Conservation (phyloP, 1,140 invertebrate species). For the Zaprionus gabonicus region DNA sequence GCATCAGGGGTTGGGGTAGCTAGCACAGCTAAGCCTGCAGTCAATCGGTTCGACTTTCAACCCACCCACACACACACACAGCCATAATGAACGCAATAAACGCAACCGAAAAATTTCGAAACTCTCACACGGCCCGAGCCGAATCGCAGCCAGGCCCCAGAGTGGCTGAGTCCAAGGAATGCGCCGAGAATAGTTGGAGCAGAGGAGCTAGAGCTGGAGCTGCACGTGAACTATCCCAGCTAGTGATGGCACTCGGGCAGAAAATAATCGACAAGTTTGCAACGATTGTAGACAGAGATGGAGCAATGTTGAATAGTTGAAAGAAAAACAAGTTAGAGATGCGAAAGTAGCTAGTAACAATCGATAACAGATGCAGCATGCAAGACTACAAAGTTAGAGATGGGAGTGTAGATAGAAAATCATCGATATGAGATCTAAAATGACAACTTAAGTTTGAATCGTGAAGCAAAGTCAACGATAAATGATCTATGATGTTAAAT, state of each 20-base stretch:
- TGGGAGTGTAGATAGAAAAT: not conserved
- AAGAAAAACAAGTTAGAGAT: not conserved
- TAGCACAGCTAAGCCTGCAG: conserved; percentile 29
- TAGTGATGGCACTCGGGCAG: not conserved
- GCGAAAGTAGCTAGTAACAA: not conserved
- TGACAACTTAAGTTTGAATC: too few species aligned
- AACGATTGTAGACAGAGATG: not conserved
- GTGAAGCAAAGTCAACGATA: too few species aligned
- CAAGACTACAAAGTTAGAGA: not conserved
- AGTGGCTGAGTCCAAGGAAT: conserved; percentile 6
- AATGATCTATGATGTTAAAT: too few species aligned
- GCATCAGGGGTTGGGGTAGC: conserved; percentile 16
- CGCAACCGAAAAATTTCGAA: conserved; percentile 77
- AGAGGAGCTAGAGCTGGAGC: not conserved
- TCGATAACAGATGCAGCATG: not conserved
- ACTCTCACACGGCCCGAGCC: conserved; percentile 60
- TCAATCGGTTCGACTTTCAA: conserved; percentile 58
- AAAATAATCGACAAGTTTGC: not conserved
- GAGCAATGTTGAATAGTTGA: not conserved
- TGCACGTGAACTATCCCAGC: not conserved
- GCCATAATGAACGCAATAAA: conserved; percentile 79
- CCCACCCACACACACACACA: not conserved
- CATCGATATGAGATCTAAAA: too few species aligned
- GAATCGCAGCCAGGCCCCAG: not conserved
- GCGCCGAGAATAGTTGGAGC: not conserved